Conservation (phyloP, 2,797 vertebrate species). For the Apogon talboti region DNA sequence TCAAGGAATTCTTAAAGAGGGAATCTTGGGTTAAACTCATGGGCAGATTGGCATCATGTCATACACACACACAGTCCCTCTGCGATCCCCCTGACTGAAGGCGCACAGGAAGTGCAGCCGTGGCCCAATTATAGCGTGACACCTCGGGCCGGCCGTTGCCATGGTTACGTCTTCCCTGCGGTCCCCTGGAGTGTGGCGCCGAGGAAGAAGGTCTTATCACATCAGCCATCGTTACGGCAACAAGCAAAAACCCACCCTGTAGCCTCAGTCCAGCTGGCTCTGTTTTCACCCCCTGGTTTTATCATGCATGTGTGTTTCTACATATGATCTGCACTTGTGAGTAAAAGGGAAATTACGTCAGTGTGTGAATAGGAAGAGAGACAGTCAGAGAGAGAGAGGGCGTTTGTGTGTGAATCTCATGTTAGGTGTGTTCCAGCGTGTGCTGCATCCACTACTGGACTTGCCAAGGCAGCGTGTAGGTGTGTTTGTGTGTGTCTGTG, state of each 20-base stretch:
- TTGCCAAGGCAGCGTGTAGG: conserved; percentile 69
- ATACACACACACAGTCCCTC: conserved; percentile 71
- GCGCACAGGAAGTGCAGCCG: conserved; percentile 88
- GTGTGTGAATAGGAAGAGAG: conserved; percentile 20
- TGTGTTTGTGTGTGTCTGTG: conserved; percentile 77
- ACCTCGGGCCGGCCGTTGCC: conserved; percentile 90
- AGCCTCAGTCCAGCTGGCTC: conserved; percentile 71
- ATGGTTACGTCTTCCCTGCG: conserved; percentile 90
- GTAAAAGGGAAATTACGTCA: conserved; percentile 51
- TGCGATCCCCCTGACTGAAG: conserved; percentile 82
- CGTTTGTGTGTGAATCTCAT: conserved; percentile 60
- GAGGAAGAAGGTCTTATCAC: conserved; percentile 89
- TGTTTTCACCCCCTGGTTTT: conserved; percentile 44
- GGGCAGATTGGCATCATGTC: conserved; percentile 16
- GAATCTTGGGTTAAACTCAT: conserved; percentile 19
- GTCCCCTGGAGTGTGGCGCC: conserved; percentile 89
- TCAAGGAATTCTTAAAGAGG: conserved; percentile 40
- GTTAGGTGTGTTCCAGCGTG: conserved; percentile 66
- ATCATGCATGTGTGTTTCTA: conserved; percentile 49
- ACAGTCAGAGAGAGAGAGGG: conserved; percentile 6
- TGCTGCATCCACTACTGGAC: conserved; percentile 40
- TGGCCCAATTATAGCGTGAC: conserved; percentile 91
- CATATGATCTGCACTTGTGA: conserved; percentile 51
- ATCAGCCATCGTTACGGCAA: conserved; percentile 90
- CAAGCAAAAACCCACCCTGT: conserved; percentile 77